These are phyloP conservation scores for Drosophila mettleri DNA, from an alignment of 2,888 invertebrate genomes.

Conservation along the genomic window DNA sequence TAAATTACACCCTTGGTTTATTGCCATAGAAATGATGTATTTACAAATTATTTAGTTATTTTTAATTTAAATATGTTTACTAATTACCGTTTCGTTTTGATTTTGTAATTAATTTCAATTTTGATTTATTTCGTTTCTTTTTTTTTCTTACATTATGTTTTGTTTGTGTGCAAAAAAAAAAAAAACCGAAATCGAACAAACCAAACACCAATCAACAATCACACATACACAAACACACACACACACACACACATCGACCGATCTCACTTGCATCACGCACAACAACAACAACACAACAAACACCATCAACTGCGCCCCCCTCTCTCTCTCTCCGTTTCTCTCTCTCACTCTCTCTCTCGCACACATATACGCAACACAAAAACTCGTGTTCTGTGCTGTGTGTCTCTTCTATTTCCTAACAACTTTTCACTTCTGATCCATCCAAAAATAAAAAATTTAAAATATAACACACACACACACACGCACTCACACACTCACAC, in stretches of 20 bases:
- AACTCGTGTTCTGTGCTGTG: conserved; percentile 62
- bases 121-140: conserved; percentile 66
- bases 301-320: conserved; percentile 32
- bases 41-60: conserved; percentile 23
- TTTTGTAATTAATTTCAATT: conserved; percentile 75
- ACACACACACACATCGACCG: conserved; percentile 35
- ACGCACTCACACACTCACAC: conserved; percentile 30
- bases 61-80: conserved; percentile 37
- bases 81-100: conserved; percentile 49
- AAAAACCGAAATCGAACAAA: conserved; percentile 53
- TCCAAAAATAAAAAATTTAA: conserved; percentile 42
- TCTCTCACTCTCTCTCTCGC: conserved; percentile 39
- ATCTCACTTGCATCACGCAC: conserved; percentile 52
- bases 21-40: conserved; percentile 5
- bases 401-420: conserved; percentile 75
- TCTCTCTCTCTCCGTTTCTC: conserved; percentile 34
- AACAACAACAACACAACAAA: conserved; percentile 40
- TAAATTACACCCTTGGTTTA: conserved; percentile 19
- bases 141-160: conserved; percentile 72
- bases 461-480: conserved; percentile 40
- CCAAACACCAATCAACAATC: conserved; percentile 25
- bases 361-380: conserved; percentile 57
- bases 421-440: conserved; percentile 77
- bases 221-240: conserved; percentile 25
- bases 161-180: conserved; percentile 60